Evolutionary conservation across 1,140 invertebrate genomes (phyloP).

Genomic region (Euura saliciscinereae): DNA sequence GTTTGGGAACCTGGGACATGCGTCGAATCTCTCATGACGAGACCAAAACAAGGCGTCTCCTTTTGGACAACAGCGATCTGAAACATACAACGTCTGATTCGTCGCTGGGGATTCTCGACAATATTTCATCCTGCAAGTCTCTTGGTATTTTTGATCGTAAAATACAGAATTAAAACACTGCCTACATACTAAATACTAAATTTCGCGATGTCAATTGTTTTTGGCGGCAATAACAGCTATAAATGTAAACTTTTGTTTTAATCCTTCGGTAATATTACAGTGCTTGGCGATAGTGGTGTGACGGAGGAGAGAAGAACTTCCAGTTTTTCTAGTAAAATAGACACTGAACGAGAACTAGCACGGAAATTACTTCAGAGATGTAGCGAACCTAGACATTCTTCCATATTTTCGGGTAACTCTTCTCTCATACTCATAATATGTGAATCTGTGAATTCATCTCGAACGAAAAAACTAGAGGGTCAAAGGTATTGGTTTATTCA

Average conservation of each 20-base stretch:
- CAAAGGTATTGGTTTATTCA: conserved; percentile 11
- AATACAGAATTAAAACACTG: not conserved
- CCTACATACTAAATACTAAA: not conserved
- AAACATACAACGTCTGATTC: conserved; percentile 25
- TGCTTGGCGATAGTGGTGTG: conserved; percentile 26
- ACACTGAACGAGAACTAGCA: conserved; percentile 38
- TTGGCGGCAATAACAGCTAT: not conserved
- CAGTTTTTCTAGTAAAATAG: conserved; percentile 16
- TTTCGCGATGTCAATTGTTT: too few species aligned
- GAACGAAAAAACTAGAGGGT: not conserved
- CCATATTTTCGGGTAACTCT: not conserved
- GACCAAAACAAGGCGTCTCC: not conserved
- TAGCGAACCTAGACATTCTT: conserved; percentile 20
- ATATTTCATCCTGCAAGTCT: conserved; percentile 41
- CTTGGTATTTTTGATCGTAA: not conserved
- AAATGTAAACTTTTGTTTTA: not conserved
- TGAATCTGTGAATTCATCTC: too few species aligned
- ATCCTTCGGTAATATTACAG: conserved; percentile 21
- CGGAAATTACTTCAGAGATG: conserved; percentile 43
- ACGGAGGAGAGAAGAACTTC: conserved; percentile 22
- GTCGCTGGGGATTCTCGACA: conserved; percentile 41
- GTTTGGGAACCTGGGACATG: not conserved
- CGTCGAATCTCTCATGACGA: not conserved
- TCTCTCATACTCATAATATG: not conserved
- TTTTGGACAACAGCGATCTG: conserved; percentile 10